phyloP scores from a whole-genome alignment of 92 coral and sea anemone genomes.

The Blastomussa wellsi region DNA sequence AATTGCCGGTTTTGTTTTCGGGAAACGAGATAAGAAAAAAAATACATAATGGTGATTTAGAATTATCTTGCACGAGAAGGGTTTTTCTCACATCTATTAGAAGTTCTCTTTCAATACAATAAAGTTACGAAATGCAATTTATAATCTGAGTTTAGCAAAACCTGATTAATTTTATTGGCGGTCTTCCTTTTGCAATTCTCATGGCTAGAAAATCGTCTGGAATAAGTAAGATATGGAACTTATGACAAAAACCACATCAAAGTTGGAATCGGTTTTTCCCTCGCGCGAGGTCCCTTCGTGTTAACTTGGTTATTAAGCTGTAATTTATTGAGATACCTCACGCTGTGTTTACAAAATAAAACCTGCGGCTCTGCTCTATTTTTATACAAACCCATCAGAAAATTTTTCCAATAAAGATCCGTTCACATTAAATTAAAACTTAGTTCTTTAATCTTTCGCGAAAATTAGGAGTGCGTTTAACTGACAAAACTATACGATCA shows the following conservation, averaged over 20 bases:
- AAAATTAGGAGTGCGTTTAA: not conserved
- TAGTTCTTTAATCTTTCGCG: not conserved
- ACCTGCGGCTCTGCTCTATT: not conserved
- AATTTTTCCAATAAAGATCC: not conserved
- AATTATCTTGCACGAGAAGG: slow-evolving; percentile 7
- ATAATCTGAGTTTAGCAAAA: not conserved
- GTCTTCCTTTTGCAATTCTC: slow-evolving; percentile 17
- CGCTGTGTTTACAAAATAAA: slow-evolving; percentile 3
- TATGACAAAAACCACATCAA: slow-evolving; percentile 25
- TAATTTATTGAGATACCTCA: not conserved
- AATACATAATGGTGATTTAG: slow-evolving; percentile 16
- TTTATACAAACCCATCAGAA: not conserved
- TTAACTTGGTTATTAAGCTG: not conserved
- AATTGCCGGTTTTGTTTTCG: slow-evolving; percentile 38
- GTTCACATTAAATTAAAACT: not conserved
- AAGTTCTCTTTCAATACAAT: slow-evolving; percentile 19
- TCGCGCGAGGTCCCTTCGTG: not conserved
- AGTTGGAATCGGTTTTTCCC: not conserved
- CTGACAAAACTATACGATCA: not conserved
- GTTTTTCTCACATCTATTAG: slow-evolving; percentile 37
- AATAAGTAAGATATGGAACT: slow-evolving; percentile 5
- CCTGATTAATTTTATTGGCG: slow-evolving; percentile 28
- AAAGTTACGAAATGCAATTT: slow-evolving; percentile 23
- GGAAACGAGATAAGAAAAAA: slow-evolving; percentile 11
- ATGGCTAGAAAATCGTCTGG: slow-evolving; percentile 24